These are phyloP conservation scores for Lasioglossum albipes DNA, from an alignment of 1,140 invertebrate genomes.

Conservation along the genomic window DNA sequence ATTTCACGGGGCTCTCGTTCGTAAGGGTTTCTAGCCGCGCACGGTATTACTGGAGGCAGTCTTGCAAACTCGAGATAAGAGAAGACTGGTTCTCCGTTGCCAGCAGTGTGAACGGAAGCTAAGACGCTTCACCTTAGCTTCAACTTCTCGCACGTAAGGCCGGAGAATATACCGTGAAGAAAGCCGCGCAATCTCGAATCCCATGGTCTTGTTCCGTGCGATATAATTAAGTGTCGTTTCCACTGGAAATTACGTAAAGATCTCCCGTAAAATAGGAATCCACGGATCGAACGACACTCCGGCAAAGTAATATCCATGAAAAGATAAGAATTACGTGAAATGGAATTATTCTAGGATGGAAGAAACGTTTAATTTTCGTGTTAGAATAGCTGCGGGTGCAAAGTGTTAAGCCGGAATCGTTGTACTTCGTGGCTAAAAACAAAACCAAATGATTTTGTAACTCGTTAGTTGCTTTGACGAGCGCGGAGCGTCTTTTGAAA, in stretches of 20 bases:
- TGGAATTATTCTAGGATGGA: too few species aligned
- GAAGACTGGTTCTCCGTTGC: slow-evolving; percentile 65
- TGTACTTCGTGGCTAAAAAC: not conserved
- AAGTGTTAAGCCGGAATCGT: too few species aligned
- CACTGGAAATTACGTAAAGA: too few species aligned
- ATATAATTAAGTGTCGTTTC: too few species aligned
- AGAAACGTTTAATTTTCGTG: too few species aligned
- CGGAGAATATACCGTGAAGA: slow-evolving; percentile 54
- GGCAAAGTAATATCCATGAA: too few species aligned
- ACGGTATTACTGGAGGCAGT: slow-evolving; percentile 78
- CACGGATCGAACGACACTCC: too few species aligned
- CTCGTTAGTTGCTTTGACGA: not conserved
- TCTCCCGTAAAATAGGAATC: too few species aligned
- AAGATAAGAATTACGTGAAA: too few species aligned
- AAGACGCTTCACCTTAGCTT: slow-evolving; percentile 63
- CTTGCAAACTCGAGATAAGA: slow-evolving; percentile 80
- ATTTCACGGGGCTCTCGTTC: slow-evolving; percentile 77
- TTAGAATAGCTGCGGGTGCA: too few species aligned
- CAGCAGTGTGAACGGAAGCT: slow-evolving; percentile 68
- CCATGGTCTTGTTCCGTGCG: not conserved
- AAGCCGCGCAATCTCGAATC: slow-evolving; percentile 49
- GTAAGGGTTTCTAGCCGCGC: slow-evolving; percentile 64
- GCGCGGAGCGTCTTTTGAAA: not conserved
- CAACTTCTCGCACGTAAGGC: slow-evolving; percentile 35
- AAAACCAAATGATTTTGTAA: not conserved